phyloP scores from a whole-genome alignment of 2,888 invertebrate species.

The Chaitophorus viminalis region DNA sequence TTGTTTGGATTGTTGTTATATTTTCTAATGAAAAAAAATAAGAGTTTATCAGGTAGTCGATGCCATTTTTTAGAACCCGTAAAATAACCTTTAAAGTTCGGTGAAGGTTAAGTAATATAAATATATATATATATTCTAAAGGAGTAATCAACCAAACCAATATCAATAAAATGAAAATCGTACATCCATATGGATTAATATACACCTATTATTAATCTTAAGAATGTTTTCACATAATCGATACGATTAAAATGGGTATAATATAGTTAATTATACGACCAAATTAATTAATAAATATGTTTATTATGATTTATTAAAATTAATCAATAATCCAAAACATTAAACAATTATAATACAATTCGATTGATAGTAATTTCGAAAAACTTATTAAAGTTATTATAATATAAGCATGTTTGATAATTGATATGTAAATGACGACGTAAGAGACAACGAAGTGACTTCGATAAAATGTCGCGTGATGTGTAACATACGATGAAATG shows the following conservation, averaged over 20 bases:
- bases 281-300: background rate
- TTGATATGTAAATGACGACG: too few relatives aligned
- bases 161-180: background rate
- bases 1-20: too few relatives aligned
- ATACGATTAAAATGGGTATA: background rate
- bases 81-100: background rate
- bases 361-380: too few relatives aligned
- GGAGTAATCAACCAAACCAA: background rate
- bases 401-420: too few relatives aligned
- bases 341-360: too few relatives aligned
- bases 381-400: too few relatives aligned
- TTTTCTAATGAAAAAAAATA: background rate
- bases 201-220: background rate
- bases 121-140: too few relatives aligned
- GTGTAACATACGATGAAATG: too few relatives aligned
- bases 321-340: background rate
- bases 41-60: too few relatives aligned
- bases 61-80: background rate
- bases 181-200: too few relatives aligned
- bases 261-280: background rate
- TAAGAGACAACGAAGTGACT: too few relatives aligned
- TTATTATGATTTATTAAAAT: background rate
- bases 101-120: background rate
- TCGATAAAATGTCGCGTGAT: too few relatives aligned
- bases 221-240: background rate